Evolutionary conservation across 1,140 invertebrate species (phyloP).

Genomic region (Pseudomyrmex flavicornis): DNA sequence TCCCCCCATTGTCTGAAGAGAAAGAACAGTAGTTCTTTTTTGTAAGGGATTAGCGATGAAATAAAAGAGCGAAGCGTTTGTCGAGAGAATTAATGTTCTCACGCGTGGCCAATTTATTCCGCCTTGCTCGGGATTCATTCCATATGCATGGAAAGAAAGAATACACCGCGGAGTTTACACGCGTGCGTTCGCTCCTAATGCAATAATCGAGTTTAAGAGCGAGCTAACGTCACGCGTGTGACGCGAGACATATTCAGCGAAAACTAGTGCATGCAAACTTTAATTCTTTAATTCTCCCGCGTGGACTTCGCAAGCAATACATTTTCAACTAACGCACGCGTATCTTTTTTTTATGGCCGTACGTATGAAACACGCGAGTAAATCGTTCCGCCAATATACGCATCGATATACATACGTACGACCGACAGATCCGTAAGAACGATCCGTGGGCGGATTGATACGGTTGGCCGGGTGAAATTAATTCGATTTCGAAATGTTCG

Average conservation of each 20-base stretch:
- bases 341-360: background rate
- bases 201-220: constrained; percentile 58
- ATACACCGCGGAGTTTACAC: constrained; percentile 38
- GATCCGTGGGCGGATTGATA: constrained; percentile 63
- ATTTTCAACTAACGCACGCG: background rate
- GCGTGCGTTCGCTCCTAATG: constrained; percentile 30
- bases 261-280: constrained; percentile 33
- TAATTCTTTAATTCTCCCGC: constrained; percentile 19
- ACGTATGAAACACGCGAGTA: constrained; percentile 8
- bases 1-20: no score
- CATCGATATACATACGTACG: constrained; percentile 14
- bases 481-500: constrained; percentile 57
- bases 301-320: constrained; percentile 60
- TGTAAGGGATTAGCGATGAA: constrained; percentile 54
- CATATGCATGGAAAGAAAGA: constrained; percentile 57
- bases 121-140: constrained; percentile 49
- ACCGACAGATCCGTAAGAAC: background rate
- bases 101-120: constrained; percentile 54
- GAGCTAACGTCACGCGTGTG: constrained; percentile 31
- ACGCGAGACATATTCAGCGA: background rate
- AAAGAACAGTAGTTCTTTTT: background rate
- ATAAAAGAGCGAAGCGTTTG: background rate
- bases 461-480: constrained; percentile 60
- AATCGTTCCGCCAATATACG: constrained; percentile 45
- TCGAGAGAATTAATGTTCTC: constrained; percentile 42